Percentiles rank a stretch among this genome's conserved stretches.
Conservation (phyloP, 2,113 vertebrate genomes). For the Aphyosemion australe region DNA sequence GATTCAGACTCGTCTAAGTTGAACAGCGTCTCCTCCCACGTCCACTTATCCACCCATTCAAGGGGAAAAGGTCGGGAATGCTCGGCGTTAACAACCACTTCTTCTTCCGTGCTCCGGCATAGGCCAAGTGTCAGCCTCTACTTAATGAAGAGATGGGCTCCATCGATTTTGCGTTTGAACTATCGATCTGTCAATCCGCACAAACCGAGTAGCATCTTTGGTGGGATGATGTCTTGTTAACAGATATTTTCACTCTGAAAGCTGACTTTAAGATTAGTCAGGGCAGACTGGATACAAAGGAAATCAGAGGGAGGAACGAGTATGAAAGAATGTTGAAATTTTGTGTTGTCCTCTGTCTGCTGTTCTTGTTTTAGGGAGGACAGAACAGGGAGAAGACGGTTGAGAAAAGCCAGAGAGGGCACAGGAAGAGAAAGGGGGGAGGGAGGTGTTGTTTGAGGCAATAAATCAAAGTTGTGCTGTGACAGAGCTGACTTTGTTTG, state of each 20-base stretch:
- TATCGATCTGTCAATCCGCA: constrained; percentile 57
- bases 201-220: constrained; percentile 5
- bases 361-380: background rate
- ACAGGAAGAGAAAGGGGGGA: constrained; percentile 5
- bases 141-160: constrained; percentile 56
- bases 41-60: constrained; percentile 10
- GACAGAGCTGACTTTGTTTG: constrained; percentile 51
- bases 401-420: constrained; percentile 36
- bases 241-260: constrained; percentile 36
- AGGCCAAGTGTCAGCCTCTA: constrained; percentile 30
- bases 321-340: constrained; percentile 1
- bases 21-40: constrained; percentile 27
- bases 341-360: constrained; percentile 29
- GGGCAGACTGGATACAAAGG: constrained; percentile 1
- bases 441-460: constrained; percentile 37
- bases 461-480: constrained; percentile 45
- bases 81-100: constrained; percentile 22
- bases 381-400: background rate
- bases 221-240: constrained; percentile 35
- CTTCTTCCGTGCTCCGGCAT: background rate
- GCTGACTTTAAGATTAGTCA: constrained; percentile 9
- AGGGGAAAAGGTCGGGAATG: constrained; percentile 29
- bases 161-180: constrained; percentile 65
- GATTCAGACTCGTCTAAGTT: background rate
- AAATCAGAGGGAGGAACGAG: constrained; percentile 1